A percentile compares a stretch with the other conserved stretches of the same genome.
Conservation (phyloP, 2,888 invertebrate species). For the Daptonema setosum region DNA sequence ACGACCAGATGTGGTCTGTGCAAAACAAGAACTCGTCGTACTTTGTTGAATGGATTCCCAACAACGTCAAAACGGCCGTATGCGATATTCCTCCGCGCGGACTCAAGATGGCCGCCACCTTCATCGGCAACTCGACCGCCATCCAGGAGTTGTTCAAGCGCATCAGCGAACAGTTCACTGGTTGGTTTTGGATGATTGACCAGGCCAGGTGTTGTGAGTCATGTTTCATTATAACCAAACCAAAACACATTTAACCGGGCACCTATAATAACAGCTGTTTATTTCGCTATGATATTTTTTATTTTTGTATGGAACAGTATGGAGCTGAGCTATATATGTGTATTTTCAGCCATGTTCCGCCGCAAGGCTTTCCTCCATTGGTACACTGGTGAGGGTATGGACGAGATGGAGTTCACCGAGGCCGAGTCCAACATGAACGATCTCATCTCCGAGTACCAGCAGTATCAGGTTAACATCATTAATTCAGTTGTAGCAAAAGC, state of each 20-base stretch:
- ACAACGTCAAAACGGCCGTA: constrained; percentile 74
- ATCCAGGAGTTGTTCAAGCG: constrained; percentile 68
- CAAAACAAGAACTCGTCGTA: constrained; percentile 75
- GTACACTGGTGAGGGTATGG: constrained; percentile 94
- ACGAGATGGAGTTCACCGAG: constrained; percentile 88
- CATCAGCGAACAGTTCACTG: constrained; percentile 56
- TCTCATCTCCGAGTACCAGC: constrained; percentile 28
- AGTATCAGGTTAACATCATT: too few species aligned
- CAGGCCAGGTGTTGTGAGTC: too few species aligned
- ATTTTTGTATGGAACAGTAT: too few species aligned
- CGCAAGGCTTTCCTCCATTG: constrained; percentile 90
- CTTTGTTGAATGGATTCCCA: constrained; percentile 68
- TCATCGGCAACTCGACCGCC: constrained; percentile 65
- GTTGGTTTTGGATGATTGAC: too few species aligned
- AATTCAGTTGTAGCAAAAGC: too few species aligned
- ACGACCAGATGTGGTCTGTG: constrained; percentile 74
- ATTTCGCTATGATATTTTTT: too few species aligned
- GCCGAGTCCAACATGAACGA: constrained; percentile 81
- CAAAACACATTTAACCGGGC: too few species aligned
- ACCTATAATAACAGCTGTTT: too few species aligned
- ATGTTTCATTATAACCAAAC: too few species aligned
- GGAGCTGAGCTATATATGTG: too few species aligned
- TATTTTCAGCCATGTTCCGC: constrained; percentile 56
- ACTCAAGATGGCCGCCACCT: constrained; percentile 64
- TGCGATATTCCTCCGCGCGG: constrained; percentile 73